Conservation (phyloP, 1,140 invertebrate species). For the Drosophila orosa region DNA sequence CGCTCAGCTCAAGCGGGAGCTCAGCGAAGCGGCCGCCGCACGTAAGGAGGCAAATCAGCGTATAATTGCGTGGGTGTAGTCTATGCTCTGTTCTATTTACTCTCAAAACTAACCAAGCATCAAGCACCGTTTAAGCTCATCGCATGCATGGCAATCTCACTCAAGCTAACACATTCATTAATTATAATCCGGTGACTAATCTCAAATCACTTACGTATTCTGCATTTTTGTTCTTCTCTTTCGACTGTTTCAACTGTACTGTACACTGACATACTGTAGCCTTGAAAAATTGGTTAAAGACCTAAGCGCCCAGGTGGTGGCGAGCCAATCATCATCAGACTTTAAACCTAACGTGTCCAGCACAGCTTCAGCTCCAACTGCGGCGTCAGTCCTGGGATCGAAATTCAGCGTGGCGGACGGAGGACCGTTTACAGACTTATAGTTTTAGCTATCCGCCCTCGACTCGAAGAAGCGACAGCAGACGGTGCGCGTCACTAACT, state of each 20-base stretch:
- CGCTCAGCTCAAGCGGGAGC: conserved; percentile 84
- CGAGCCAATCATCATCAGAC: conserved; percentile 38
- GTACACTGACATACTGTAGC: conserved; percentile 54
- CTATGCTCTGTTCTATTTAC: conserved; percentile 68
- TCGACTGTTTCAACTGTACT: conserved; percentile 14
- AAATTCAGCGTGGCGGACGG: conserved; percentile 72
- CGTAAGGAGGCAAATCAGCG: conserved; percentile 85
- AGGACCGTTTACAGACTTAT: conserved; percentile 83
- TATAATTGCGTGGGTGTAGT: conserved; percentile 85
- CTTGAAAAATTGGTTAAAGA: conserved; percentile 83
- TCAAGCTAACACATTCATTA: conserved; percentile 2
- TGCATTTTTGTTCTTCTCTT: conserved; percentile 72
- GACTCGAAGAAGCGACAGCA: conserved; percentile 2
- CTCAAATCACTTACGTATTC: conserved; percentile 56
- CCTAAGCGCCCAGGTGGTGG: conserved; percentile 68
- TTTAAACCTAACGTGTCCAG: conserved; percentile 33
- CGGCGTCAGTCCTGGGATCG: conserved; percentile 16
- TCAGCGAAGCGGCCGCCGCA: conserved; percentile 85
- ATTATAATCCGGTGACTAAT: conserved; percentile 55
- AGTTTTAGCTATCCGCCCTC: conserved; percentile 73
- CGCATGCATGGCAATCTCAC: conserved; percentile 43
- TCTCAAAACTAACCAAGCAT: conserved; percentile 40
- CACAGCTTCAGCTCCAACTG: background rate
- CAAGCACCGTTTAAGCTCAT: conserved; percentile 48
- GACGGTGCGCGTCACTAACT: conserved; percentile 61